Percentiles rank a stretch among this genome's conserved stretches.
phyloP scores from a whole-genome alignment of 2,888 invertebrate genomes.

The Hirtodrosophila confusa region DNA sequence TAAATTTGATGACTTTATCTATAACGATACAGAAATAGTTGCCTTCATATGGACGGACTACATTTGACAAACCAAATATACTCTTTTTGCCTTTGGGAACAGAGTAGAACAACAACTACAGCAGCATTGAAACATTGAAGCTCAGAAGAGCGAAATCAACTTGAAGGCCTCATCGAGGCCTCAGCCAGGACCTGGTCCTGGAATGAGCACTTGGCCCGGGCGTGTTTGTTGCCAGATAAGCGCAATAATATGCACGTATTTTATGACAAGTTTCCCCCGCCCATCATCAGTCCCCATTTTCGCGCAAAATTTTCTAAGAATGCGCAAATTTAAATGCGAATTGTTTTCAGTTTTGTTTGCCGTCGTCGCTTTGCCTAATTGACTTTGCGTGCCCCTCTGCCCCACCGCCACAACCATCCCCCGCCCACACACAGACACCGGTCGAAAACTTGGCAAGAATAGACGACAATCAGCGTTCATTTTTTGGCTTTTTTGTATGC shows the following conservation, averaged over 20 bases:
- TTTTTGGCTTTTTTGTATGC: conserved; percentile 63
- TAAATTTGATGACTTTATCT: no score
- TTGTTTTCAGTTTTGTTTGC: conserved; percentile 74
- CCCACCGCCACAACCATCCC: not conserved
- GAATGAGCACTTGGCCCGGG: conserved; percentile 65
- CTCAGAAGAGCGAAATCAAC: conserved; percentile 64
- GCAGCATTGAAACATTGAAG: conserved; percentile 42
- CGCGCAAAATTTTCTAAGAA: conserved; percentile 62
- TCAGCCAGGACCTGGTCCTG: not conserved
- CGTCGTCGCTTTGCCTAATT: conserved; percentile 72
- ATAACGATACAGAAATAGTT: no score
- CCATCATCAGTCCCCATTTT: conserved; percentile 17
- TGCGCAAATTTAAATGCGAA: conserved; percentile 76
- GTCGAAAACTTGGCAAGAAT: conserved; percentile 63
- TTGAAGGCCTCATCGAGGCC: conserved; percentile 44
- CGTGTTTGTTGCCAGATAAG: conserved; percentile 81
- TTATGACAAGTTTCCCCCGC: conserved; percentile 51
- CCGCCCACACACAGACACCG: conserved; percentile 14
- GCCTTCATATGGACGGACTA: no score
- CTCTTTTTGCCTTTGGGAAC: conserved; percentile 1
- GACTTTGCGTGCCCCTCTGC: conserved; percentile 57
- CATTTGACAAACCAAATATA: no score
- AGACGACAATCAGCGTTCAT: conserved; percentile 73
- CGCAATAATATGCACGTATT: conserved; percentile 76
- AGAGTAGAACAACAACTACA: conserved; percentile 28